Evolutionary conservation across 2,888 invertebrate species (phyloP), one percentile per base, ranked within the genome.

Genomic region (Exephanes ischioxanthus): DNA sequence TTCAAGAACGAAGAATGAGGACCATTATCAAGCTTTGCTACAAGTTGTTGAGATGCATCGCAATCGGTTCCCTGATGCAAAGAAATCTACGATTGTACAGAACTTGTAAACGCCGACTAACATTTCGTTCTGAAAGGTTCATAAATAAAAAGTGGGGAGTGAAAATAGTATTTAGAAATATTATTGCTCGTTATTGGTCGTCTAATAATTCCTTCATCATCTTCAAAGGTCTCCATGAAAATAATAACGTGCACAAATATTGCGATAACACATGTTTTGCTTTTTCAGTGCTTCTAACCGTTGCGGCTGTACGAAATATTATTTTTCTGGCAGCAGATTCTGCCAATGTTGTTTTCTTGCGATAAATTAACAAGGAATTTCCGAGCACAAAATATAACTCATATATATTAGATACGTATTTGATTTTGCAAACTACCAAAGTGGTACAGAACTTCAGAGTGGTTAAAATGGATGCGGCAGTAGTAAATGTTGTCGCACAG

Each of bases 401-500:
- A 3, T 53, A 16, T 58, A 3, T 53, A 5, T 58, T 26, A 16
- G 19, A 22, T 51, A 51, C 51, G 37, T 48, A 11, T 48, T 48
- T 14, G 16, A 48, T 48, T 48, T 16, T 16, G 14, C 14, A 48
- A 48, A 48, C 48, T 48, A 14, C 37, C 9, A 37, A 37, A 6
- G 9, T 58, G 19, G 22, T 19, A 19, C 53, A 19, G 53, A 53
- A n/a, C 53, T 53, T 4, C 53, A 37, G 9, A 53, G 53, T 19
- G 4, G 53, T 53, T 19, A 53, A 53, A 53, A 58, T 58, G 7
- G 22, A 58, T 58, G 55, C 55, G 55, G 55, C 55, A 58, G 22
- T 58, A 19, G 19, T 19, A 58, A 19, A 22, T 22, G 9, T 58
- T 19, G 6, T 22, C 55, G 19, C 9, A 58, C 55, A 58, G 22